Evolutionary conservation across 2,797 vertebrate genomes (phyloP).

Genomic region (Coluber constrictor): DNA sequence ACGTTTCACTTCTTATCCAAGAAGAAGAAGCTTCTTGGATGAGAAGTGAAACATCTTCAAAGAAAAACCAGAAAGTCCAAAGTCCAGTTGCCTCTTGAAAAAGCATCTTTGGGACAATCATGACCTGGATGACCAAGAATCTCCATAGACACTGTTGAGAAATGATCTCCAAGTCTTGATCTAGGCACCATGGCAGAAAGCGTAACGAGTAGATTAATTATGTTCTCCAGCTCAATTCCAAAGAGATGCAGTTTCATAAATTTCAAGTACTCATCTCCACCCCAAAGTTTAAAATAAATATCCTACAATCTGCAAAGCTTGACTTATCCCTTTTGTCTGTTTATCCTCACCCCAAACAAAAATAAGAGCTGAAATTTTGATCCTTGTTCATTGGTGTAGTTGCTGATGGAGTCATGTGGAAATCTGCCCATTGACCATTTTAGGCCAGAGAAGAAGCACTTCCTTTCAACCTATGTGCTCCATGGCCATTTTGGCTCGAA

Average conservation of each 20-base stretch:
- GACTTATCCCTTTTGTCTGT: not conserved
- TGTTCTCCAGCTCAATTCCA: not conserved
- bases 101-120: too few species aligned
- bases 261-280: not conserved
- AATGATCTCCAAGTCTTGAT: not conserved
- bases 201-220: not conserved
- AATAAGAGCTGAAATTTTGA: not conserved
- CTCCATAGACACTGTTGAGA: not conserved
- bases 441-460: not conserved
- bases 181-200: not conserved
- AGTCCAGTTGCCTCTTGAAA: too few species aligned
- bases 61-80: too few species aligned
- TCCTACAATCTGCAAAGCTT: not conserved
- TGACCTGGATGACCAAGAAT: too few species aligned
- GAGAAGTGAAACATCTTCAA: too few species aligned
- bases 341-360: not conserved
- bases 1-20: too few species aligned
- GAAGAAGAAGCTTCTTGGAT: too few species aligned
- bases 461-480: not conserved
- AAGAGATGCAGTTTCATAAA: not conserved
- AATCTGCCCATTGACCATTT: not conserved
- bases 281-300: not conserved
- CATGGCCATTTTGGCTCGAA: not conserved
- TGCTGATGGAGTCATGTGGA: not conserved
- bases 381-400: not conserved